Base-by-base conservation (phyloP, 2,888 invertebrate genomes). In the Drosophila nigritarsus region DNA sequence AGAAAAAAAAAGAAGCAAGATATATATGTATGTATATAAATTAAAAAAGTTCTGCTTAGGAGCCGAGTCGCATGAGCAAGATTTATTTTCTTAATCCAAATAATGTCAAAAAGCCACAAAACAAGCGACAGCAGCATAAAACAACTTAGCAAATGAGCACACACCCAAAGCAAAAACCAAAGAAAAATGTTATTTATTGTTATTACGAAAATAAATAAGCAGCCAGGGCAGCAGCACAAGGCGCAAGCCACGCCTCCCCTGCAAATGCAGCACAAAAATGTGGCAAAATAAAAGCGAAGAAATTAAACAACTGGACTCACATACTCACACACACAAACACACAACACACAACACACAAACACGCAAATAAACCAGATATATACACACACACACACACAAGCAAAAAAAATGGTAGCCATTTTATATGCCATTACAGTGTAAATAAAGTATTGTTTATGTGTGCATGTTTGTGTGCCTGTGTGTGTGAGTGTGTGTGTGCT, bases 181-280 rank as follows among this genome's bases (percentile, higher is more conserved):
- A 82, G 90, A 87, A 87, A 85, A 85, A 89, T 87, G 85, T 89
- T 87, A 89, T 85, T 85, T 85, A 85, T 89, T 89, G 85, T 85
- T 85, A 85, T 85, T 89, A 89, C 85, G 85, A 89, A 89, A 89
- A 85, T 85, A 85, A 85, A 89, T 85, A 85, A 89, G 89, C 68
- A 87, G 73, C 73, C 63, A 60, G 77, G 75, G 59, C 58, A 77
- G 63, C 62, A 29, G 30, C 49, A n/a, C n/a, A n/a, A n/a, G n/a
- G n/a, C n/a, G 24, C 24, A 24, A 24, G 62, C 70, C 81, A 70
- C 68, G 54, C 72, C n/a, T 78, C 45, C 15, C 15, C 24, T 45
- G 36, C 29, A 67, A 75, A 55, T 86, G 84, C 83, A 76, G 74
- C 78, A 76, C 56, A 75, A 72, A 89, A 87, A 67, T 85, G 89